These are phyloP conservation scores for Riptortus pedestris DNA, from an alignment of 1,140 invertebrate species.

Conservation along the genomic window DNA sequence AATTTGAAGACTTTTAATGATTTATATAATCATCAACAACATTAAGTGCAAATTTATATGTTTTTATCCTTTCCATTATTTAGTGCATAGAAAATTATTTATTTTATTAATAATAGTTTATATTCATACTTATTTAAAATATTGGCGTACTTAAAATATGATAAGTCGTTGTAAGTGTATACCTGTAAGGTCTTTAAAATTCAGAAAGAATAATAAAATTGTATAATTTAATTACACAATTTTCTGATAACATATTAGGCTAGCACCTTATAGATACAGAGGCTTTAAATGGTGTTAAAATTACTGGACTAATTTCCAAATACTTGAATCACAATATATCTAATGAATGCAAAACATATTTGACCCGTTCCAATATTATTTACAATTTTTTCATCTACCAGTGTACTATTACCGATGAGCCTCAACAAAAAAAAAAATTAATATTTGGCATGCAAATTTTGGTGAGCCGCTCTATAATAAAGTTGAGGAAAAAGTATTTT, in stretches of 20 bases:
- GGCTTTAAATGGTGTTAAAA: slow-evolving; percentile 11
- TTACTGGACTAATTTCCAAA: slow-evolving; percentile 1
- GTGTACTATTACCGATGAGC: not conserved
- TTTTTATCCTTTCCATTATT: no score
- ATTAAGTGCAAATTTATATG: slow-evolving; percentile 2
- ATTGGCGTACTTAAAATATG: not conserved
- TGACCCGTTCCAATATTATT: slow-evolving; percentile 11
- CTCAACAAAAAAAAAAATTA: not conserved
- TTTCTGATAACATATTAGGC: slow-evolving; percentile 2
- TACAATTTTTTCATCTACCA: slow-evolving; percentile 1
- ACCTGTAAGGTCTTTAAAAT: not conserved
- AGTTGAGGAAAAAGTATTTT: no score
- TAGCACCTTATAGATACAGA: slow-evolving; percentile 10
- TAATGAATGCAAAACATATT: not conserved
- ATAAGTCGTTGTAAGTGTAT: slow-evolving; percentile 3
- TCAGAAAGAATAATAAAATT: not conserved
- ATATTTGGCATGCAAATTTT: no score
- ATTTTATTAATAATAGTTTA: not conserved
- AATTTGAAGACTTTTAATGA: not conserved
- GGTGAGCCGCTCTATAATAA: no score
- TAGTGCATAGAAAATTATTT: slow-evolving; percentile 9
- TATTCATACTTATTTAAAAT: slow-evolving; percentile 13
- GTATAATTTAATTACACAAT: not conserved
- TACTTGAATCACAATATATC: not conserved
- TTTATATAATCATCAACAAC: not conserved